These are phyloP conservation scores for Cyanistes caeruleus DNA, from an alignment of 2,113 vertebrate genomes.

Conservation along the genomic window DNA sequence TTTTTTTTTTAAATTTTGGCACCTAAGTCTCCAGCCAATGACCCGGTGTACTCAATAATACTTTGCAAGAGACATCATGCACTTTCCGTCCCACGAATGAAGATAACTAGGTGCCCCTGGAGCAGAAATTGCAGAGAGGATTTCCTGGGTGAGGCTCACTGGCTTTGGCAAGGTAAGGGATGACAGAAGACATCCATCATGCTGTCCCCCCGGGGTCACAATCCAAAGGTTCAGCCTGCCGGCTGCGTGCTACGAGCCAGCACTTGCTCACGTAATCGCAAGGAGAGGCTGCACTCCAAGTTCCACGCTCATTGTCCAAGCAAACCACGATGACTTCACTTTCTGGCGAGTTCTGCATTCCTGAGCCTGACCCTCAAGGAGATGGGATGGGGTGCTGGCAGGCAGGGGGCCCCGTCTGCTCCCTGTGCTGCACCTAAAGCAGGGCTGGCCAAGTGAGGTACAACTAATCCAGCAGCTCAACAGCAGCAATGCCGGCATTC, in stretches of 20 bases:
- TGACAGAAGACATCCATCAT: background rate
- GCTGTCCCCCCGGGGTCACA: background rate
- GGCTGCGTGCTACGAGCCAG: background rate
- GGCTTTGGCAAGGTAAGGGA: background rate
- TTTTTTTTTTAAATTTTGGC: background rate
- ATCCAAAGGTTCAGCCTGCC: background rate
- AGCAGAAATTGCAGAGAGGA: background rate
- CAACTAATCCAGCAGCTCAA: background rate
- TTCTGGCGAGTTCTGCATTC: background rate
- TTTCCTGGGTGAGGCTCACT: background rate
- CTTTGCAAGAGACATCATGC: background rate
- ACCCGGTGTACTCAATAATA: rapidly evolving
- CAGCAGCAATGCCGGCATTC: background rate
- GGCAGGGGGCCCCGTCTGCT: background rate
- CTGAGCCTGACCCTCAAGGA: background rate
- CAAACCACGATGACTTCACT: background rate
- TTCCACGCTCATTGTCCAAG: background rate
- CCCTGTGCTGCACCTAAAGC: background rate
- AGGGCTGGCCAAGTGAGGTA: background rate
- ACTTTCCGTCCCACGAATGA: background rate
- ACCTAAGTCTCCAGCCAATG: background rate
- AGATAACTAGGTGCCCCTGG: background rate
- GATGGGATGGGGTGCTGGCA: rapidly evolving
- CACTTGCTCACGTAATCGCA: rapidly evolving
- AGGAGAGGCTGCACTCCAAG: background rate